Evolutionary conservation across 1,140 invertebrate genomes (phyloP), one percentile per base, ranked within the genome.

Genomic region (Lasaia peninsularis): DNA sequence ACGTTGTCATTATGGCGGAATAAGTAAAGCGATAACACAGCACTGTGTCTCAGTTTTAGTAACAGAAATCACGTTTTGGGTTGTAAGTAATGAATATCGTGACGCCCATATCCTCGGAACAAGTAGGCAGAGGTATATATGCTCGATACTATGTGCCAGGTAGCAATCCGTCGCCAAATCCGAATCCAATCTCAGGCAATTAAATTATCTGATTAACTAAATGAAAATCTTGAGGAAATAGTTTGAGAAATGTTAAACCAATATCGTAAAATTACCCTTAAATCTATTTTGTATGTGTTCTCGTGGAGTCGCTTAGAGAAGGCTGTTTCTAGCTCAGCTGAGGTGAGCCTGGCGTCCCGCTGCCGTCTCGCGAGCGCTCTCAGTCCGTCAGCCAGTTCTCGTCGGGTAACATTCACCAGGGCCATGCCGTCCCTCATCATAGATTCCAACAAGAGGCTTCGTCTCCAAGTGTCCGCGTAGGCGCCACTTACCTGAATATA

Each of bases 381-480:
- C 6, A 92, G 69, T 8, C 91, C 89, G 55, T 92, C 91, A 52
- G 91, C 90, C 3, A 91, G 69, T 67, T 92, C 91, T 10, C 86
- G 78, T 49, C 89, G 79, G 44, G 91, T 92, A 20, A 81, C 80
- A 67, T 92, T 92, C 14, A 88, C 78, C 14, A 91, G 67, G 2
- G 77, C 77, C 65, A 90, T 84, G 6, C 91, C 81, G 65, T 87
- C 86, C 50, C 89, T 80, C 63, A 91, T 75, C 52, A 90, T 62
- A 1, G 84, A 77, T 62, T 91, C 90, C 14, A 91, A 65, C 3
- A 84, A 62, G 33, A 90, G 65, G 1, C 85, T 78, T n/a, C 84
- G 84, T 32, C 89, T 83, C 91, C 91, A 92, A 20, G 91, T 86
- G 52, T 92, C 91, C 24, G 89, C 84, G 68, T 91, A 91, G 66